Base-by-base conservation (phyloP, 2,888 invertebrate genomes). In the Hypercompe scribonia region DNA sequence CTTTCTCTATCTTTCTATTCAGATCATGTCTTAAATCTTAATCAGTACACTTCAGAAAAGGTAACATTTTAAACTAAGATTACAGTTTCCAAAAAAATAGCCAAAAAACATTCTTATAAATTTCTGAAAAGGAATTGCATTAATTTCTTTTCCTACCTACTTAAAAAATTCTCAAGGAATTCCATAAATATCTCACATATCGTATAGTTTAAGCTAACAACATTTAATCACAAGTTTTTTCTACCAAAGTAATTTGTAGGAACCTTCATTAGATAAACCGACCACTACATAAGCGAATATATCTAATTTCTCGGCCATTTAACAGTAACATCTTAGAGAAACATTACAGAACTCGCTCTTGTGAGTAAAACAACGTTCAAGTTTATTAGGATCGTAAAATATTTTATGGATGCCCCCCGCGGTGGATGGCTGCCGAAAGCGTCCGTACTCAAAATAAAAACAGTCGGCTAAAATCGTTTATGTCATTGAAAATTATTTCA, bases 301-400 rank as follows among this genome's bases (percentile, higher is more conserved):
- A 83, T 84, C 85, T 86, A 89, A 90, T 90, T 89, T 88, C 86
- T 83, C 87, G 89, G 85, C 78, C 86, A 85, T 89, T 90, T 88
- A 84, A 88, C 84, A 78, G 84, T 83, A 85, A 86, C 87, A 84
- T 84, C 83, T 86, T 84, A 79, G 77, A 78, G 80, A 82, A 73
- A 76, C 73, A 75, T 78, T 80, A 78, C 75, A 76, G 80, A 77
- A 78, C 76, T 78, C 77, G 72, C 75, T 82, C 76, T 82, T 82
- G 80, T 81, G 81, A 78, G 79, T 73, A 70, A 69, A 75, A 84
- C 85, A 84, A 85, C 83, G 81, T 85, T 84, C 81, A 75, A 82
- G 81, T 89, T 89, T 87, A 88, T 88, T 85, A 82, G 78, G 50
- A 73, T 83, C 87, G 83, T 90, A 90, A 90, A 90, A 88, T 89